Evolutionary conservation across 2,888 invertebrate species (phyloP), one percentile per base, ranked within the genome.

Genomic region (Uropetala carovei): DNA sequence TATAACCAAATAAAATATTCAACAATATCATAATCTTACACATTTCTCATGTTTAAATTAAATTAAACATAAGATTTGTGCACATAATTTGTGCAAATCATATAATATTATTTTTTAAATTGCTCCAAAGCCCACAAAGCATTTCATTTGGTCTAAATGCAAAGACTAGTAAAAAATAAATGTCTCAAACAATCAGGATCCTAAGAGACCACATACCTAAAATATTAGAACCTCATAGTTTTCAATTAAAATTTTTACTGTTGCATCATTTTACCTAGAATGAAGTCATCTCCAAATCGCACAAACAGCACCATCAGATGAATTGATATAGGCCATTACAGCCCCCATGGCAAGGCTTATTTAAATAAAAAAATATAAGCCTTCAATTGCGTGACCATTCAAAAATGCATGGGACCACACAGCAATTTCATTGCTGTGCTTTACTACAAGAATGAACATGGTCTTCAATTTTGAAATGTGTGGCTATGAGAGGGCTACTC

Each of bases 111-210:
- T 56, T 68, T n/a, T n/a, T 89, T 64, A 27, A 83, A 83, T 64
- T 89, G 60, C 64, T 56, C 58, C 30, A 89, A 43, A 89, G 68
- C 64, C 64, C 43, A 83, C 83, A 43, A 68, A 30, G 9, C 43
- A 56, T 43, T 64, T 68, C n/a, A 89, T 60, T 30, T 89, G 60
- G 43, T 43, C 89, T 89, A 89, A 89, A 89, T 89, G 89, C 89
- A 89, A 27, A 64, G 43, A 89, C 89, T 89, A 89, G 64, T 89
- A 89, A 89, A 86, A 85, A 83, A 83, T 68, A 64, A 43, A 89
- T 64, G 75, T 64, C 64, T 64, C 11, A 89, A 60, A 64, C n/a
- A 43, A 30, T 43, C 82, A 82, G 4, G 30, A 43, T n/a, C 57
- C 43, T 57, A n/a, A 83, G 83, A 83, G 83, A 83, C n/a, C 11